Evolutionary conservation across 2,113 vertebrate genomes (phyloP).

Genomic region (Thalassoma bifasciatum): DNA sequence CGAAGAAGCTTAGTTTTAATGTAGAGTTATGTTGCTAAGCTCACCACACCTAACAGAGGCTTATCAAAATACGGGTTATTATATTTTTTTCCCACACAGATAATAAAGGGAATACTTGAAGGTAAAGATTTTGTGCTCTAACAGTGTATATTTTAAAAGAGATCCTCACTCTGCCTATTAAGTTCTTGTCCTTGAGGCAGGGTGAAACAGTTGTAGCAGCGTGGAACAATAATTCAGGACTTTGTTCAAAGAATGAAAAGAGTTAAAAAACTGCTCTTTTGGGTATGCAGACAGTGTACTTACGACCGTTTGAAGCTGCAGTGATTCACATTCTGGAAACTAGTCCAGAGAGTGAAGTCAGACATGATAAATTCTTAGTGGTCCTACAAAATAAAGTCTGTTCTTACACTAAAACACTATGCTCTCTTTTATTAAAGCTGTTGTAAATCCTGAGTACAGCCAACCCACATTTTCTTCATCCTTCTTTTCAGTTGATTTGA

Average conservation of each 20-base stretch:
- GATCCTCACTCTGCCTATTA: not conserved
- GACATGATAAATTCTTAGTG: slow-evolving; percentile 51
- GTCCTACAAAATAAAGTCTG: slow-evolving; percentile 20
- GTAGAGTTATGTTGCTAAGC: too few species aligned
- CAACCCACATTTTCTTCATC: slow-evolving; percentile 11
- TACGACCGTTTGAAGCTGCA: slow-evolving; percentile 15
- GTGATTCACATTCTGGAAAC: slow-evolving; percentile 36
- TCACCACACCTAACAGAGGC: too few species aligned
- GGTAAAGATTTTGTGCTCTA: not conserved
- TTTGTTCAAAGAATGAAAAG: not conserved
- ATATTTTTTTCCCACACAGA: not conserved
- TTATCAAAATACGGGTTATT: not conserved
- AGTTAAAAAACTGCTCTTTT: slow-evolving; percentile 1
- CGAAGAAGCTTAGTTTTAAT: too few species aligned
- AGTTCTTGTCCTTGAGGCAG: not conserved
- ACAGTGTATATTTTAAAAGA: not conserved
- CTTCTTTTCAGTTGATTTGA: not conserved
- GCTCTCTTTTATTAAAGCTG: slow-evolving; percentile 33
- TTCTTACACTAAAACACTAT: slow-evolving; percentile 31
- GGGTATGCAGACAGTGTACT: not conserved
- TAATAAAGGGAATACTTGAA: not conserved
- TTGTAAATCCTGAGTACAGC: slow-evolving; percentile 15
- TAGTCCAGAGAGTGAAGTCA: slow-evolving; percentile 3
- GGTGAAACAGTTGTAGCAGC: not conserved
- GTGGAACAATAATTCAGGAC: not conserved